Evolutionary conservation across 1,140 invertebrate species (phyloP).

Genomic region (Eurytemora carolleeae): DNA sequence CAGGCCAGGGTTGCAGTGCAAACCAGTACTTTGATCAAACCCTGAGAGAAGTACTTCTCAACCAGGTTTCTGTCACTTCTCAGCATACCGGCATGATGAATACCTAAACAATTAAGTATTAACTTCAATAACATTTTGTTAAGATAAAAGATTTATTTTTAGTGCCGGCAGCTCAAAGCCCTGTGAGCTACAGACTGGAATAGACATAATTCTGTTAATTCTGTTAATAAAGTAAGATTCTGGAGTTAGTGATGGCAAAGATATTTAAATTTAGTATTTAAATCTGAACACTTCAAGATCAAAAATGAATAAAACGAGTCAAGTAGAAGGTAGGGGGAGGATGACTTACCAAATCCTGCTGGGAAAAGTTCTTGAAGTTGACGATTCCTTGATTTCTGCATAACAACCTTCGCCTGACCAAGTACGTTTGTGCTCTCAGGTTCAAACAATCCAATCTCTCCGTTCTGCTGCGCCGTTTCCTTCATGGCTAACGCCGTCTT

Average conservation of each 20-base stretch:
- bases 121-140: too few relatives aligned
- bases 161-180: too few relatives aligned
- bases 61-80: constrained; percentile 60
- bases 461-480: constrained; percentile 50
- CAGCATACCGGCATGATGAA: constrained; percentile 92
- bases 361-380: constrained; percentile 58
- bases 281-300: too few relatives aligned
- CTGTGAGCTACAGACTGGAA: too few relatives aligned
- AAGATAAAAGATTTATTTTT: too few relatives aligned
- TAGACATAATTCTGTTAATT: too few relatives aligned
- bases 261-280: too few relatives aligned
- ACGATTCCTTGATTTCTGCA: constrained; percentile 49
- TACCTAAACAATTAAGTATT: too few relatives aligned
- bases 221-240: too few relatives aligned
- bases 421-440: constrained; percentile 38
- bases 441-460: constrained; percentile 40
- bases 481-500: constrained; percentile 56
- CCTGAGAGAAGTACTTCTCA: constrained; percentile 70
- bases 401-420: constrained; percentile 38
- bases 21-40: constrained; percentile 74
- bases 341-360: constrained; percentile 55
- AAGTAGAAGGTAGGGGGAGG: too few relatives aligned
- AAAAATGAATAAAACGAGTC: too few relatives aligned
- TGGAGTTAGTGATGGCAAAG: too few relatives aligned
- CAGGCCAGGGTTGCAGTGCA: constrained; percentile 96